Evolutionary conservation across 35 echinoderm and acorn worm genomes (phyloP).

Genomic region (Lytechinus pictus): DNA sequence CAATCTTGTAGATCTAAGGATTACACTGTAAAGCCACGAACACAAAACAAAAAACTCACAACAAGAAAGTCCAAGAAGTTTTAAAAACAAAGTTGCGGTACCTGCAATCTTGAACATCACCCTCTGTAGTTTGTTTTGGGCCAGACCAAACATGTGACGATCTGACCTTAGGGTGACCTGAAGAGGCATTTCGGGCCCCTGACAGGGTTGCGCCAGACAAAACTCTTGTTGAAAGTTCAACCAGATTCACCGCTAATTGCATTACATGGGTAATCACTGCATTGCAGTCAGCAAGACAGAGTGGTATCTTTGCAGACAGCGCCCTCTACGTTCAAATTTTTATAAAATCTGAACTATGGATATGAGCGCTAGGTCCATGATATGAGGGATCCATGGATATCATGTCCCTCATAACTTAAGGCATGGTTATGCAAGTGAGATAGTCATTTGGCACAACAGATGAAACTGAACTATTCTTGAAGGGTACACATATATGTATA

Average conservation of each 20-base stretch:
- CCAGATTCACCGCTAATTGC: neutral
- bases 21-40: too few species aligned
- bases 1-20: too few species aligned
- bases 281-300: neutral
- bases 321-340: neutral
- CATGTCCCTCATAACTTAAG: neutral
- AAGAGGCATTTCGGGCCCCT: neutral
- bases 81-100: neutral
- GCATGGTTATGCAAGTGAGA: neutral
- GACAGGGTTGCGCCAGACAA: neutral
- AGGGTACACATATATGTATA: neutral
- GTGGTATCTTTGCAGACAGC: neutral
- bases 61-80: too few species aligned
- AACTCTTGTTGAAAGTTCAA: neutral
- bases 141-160: neutral
- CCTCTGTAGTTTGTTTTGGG: neutral
- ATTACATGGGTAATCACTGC: neutral
- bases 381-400: neutral
- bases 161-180: neutral
- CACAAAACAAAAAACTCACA: too few species aligned
- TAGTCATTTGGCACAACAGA: neutral
- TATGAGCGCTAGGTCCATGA: too few species aligned
- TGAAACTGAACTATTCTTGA: neutral
- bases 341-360: neutral
- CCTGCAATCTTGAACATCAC: neutral